Conservation (phyloP, 1,140 invertebrate species). For the Mactra quadrangularis region DNA sequence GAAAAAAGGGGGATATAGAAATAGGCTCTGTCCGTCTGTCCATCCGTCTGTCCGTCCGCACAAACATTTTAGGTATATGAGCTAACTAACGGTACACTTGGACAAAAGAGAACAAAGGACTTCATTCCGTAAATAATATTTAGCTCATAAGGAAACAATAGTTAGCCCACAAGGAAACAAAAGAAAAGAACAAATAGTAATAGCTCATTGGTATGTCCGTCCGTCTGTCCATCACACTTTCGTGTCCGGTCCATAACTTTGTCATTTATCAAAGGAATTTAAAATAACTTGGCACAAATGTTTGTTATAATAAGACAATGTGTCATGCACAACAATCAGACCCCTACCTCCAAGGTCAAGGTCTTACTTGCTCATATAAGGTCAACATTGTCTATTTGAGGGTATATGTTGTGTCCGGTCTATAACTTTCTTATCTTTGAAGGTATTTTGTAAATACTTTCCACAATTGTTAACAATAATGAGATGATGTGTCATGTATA, state of each 20-base stretch:
- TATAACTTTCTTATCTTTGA: not conserved
- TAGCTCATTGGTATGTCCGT: conserved; percentile 3
- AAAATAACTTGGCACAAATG: no score
- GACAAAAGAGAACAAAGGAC: conserved; percentile 16
- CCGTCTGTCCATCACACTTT: conserved; percentile 7
- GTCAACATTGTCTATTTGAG: conserved; percentile 32
- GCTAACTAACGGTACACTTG: not conserved
- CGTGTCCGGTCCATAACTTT: not conserved
- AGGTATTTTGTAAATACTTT: conserved; percentile 38
- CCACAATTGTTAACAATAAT: no score
- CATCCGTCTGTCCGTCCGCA: no score
- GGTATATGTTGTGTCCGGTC: conserved; percentile 23
- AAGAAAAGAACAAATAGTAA: conserved; percentile 24
- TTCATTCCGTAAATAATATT: conserved; percentile 24
- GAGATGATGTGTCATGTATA: no score
- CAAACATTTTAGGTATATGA: no score
- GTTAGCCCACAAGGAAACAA: conserved; percentile 26
- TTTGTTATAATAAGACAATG: not conserved
- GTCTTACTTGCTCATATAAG: conserved; percentile 20
- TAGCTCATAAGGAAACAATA: conserved; percentile 24
- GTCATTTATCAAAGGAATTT: conserved; percentile 3
- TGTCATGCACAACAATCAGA: conserved; percentile 24
- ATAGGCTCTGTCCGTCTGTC: no score
- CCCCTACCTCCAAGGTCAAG: conserved; percentile 43
- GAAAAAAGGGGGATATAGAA: no score